These are phyloP conservation scores for Cryptoblepharus egeriae DNA, from an alignment of 2,797 vertebrate species.

Conservation along the genomic window DNA sequence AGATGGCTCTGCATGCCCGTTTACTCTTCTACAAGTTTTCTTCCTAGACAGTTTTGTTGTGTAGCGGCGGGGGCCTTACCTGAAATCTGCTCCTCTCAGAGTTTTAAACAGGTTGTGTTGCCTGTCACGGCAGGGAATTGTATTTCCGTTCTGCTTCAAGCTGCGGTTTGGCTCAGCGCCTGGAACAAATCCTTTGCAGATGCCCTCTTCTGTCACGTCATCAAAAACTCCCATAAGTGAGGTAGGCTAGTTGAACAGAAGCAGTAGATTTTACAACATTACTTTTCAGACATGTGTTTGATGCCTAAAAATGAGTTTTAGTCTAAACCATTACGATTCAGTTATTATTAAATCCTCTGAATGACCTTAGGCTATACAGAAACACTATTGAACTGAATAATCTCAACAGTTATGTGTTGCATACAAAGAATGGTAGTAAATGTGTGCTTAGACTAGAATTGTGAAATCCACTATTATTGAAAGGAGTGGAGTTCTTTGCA, in stretches of 20 bases:
- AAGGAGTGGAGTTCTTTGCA: too few relatives aligned
- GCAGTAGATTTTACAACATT: neutral
- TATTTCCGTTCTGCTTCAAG: slow-evolving; percentile 45
- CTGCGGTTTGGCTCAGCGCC: slow-evolving; percentile 51
- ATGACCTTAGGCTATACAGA: neutral
- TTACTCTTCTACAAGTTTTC: too few relatives aligned
- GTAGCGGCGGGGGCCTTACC: slow-evolving; percentile 48
- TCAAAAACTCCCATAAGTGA: slow-evolving; percentile 56
- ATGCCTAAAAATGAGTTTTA: neutral
- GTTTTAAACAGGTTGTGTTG: slow-evolving; percentile 42
- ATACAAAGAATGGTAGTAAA: neutral
- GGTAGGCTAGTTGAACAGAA: slow-evolving; percentile 60
- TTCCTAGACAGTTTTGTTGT: neutral
- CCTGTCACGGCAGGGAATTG: slow-evolving; percentile 44
- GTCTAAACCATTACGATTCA: neutral
- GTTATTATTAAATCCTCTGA: neutral
- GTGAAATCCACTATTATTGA: neutral
- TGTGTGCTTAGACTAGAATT: neutral
- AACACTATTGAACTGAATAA: neutral
- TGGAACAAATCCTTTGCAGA: slow-evolving; percentile 48
- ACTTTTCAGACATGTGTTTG: neutral
- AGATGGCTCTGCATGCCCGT: neutral
- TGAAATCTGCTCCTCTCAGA: slow-evolving; percentile 42
- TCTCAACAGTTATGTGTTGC: neutral
- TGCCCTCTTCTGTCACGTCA: neutral